phyloP scores from a whole-genome alignment of 35 echinoderm and acorn worm genomes.

The Patiria miniata region DNA sequence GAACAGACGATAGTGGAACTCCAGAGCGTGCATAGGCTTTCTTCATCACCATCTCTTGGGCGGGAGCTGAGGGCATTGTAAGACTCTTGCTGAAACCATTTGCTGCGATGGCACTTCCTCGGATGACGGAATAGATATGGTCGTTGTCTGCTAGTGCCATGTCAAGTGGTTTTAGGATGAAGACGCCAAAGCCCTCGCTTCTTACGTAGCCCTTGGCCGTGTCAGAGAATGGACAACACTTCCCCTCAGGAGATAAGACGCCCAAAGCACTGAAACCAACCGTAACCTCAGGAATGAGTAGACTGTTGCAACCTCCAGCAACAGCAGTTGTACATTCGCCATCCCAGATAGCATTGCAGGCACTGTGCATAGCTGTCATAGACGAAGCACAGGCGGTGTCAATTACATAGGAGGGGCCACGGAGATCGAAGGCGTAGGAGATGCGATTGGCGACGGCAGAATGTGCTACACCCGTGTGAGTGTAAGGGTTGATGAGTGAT shows the following conservation, averaged over 20 bases:
- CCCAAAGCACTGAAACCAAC: constrained; percentile 93
- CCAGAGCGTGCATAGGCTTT: constrained; percentile 72
- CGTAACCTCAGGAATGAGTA: constrained; percentile 81
- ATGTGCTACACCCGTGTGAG: constrained; percentile 82
- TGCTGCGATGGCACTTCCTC: constrained; percentile 74
- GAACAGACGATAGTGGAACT: constrained; percentile 68
- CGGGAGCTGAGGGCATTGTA: constrained; percentile 80
- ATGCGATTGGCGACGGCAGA: constrained; percentile 88
- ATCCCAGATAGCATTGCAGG: constrained; percentile 75
- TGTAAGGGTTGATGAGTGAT: constrained; percentile 75
- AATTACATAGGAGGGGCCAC: constrained; percentile 73
- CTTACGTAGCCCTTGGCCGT: constrained; percentile 89
- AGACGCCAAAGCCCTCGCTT: constrained; percentile 85
- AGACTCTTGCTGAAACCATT: constrained; percentile 84
- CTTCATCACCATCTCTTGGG: constrained; percentile 73
- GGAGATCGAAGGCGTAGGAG: constrained; percentile 87
- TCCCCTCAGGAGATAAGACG: constrained; percentile 86
- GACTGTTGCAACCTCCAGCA: constrained; percentile 61
- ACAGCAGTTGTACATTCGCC: constrained; percentile 82
- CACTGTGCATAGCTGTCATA: constrained; percentile 85
- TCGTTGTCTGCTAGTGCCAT: constrained; percentile 74
- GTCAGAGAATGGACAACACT: constrained; percentile 87
- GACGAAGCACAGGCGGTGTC: constrained; percentile 88
- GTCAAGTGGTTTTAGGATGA: constrained; percentile 85
- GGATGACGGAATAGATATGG: constrained; percentile 83